Percentiles rank a stretch among this genome's conserved stretches.
phyloP scores from a whole-genome alignment of 1,140 invertebrate genomes.

The Philotrypesis tridentata region DNA sequence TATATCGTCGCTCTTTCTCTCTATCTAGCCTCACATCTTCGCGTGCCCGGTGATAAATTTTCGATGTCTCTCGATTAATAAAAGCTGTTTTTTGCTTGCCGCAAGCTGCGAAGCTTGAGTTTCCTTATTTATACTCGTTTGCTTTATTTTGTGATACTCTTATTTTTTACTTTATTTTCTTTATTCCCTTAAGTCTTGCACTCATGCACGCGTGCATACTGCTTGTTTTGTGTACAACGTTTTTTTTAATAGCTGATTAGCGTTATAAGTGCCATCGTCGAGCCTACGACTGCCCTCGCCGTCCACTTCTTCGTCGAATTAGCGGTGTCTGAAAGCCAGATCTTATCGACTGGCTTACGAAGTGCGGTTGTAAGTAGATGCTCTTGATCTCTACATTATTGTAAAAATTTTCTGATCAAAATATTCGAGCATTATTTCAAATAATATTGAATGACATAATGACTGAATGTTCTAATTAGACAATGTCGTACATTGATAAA shows the following conservation, averaged over 20 bases:
- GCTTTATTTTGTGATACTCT: not conserved
- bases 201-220: conserved; percentile 54
- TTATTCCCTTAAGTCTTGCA: conserved; percentile 47
- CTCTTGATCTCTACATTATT: too few species aligned
- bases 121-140: conserved; percentile 47
- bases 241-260: not conserved
- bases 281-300: not conserved
- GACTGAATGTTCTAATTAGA: too few species aligned
- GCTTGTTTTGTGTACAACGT: conserved; percentile 28
- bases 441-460: too few species aligned
- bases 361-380: too few species aligned
- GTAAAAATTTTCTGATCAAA: too few species aligned
- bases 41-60: conserved; percentile 50
- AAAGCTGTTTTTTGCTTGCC: conserved; percentile 53
- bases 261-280: conserved; percentile 7
- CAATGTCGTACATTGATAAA: too few species aligned
- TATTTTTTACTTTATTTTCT: conserved; percentile 26
- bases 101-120: conserved; percentile 59
- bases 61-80: conserved; percentile 67
- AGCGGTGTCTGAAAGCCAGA: not conserved
- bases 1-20: conserved; percentile 29
- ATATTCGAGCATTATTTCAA: too few species aligned
- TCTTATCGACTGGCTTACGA: too few species aligned
- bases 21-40: not conserved
- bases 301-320: not conserved